A percentile compares a stretch with the other conserved stretches of the same genome.
Evolutionary conservation across 2,888 invertebrate genomes (phyloP).

Genomic region (Chironomus tentans): DNA sequence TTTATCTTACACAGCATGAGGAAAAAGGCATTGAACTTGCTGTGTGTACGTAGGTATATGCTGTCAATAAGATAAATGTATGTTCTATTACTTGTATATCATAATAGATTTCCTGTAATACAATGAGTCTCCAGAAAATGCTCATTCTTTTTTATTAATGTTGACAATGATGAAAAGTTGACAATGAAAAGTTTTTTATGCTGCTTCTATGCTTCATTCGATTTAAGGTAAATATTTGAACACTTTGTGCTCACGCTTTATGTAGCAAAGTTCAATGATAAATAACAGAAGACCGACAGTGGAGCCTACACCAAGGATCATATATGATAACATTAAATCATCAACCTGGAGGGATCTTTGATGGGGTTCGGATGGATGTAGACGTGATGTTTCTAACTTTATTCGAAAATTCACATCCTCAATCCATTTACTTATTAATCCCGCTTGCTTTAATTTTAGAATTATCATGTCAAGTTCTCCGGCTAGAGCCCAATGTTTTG

Average conservation of each 20-base stretch:
- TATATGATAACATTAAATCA: conserved; percentile 40
- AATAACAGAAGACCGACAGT: neutral
- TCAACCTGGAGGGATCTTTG: conserved; percentile 37
- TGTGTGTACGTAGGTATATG: too few relatives aligned
- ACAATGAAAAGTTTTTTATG: too few relatives aligned
- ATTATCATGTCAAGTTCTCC: conserved; percentile 35
- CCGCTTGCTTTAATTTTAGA: conserved; percentile 35
- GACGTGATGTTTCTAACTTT: conserved; percentile 32
- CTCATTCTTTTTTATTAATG: too few relatives aligned
- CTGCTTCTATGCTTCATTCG: too few relatives aligned
- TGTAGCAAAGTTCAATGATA: neutral
- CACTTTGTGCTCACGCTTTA: neutral
- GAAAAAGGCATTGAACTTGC: too few relatives aligned
- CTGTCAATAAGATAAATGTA: too few relatives aligned
- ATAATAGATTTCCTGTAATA: too few relatives aligned
- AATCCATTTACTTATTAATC: conserved; percentile 39
- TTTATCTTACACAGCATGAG: too few relatives aligned
- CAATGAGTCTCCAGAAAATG: too few relatives aligned
- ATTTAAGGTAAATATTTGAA: neutral
- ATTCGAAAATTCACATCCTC: conserved; percentile 35
- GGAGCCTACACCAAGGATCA: conserved; percentile 35
- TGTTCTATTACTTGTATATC: too few relatives aligned
- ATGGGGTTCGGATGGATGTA: conserved; percentile 31
- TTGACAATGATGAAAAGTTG: too few relatives aligned
- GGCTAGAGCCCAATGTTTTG: conserved; percentile 36